phyloP scores from a whole-genome alignment of 2,113 vertebrate species.

The Megaceryle torquata region DNA sequence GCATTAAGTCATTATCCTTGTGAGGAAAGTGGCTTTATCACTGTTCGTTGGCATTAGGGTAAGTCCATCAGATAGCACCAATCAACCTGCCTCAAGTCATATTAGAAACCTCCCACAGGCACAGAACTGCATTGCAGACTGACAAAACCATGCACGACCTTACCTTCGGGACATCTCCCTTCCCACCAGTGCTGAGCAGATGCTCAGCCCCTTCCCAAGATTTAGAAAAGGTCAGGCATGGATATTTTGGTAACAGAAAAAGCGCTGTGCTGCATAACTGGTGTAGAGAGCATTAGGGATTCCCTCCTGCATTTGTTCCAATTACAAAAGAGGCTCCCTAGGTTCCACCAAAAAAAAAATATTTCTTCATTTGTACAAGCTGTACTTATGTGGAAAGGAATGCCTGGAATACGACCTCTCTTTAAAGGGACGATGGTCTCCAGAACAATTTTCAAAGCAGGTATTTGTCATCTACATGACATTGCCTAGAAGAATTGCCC shows the following conservation, averaged over 20 bases:
- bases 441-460: not conserved
- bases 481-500: not conserved
- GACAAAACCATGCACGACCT: accelerated
- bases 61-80: not conserved
- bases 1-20: not conserved
- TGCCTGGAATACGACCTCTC: not conserved
- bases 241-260: not conserved
- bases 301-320: not conserved
- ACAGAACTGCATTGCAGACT: not conserved
- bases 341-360: not conserved
- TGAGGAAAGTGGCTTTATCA: not conserved
- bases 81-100: not conserved
- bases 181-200: not conserved
- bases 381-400: not conserved
- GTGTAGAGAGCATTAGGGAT: not conserved
- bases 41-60: not conserved
- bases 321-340: not conserved
- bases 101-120: not conserved
- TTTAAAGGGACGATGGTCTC: not conserved
- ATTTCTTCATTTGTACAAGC: not conserved
- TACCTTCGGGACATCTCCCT: not conserved
- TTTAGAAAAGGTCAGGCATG: not conserved
- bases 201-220: not conserved
- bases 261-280: not conserved
- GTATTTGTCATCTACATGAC: not conserved